Percentiles rank a stretch among this genome's conserved stretches.
Evolutionary conservation across 2,797 vertebrate genomes (phyloP).

Genomic region (Clarias platycephalus): DNA sequence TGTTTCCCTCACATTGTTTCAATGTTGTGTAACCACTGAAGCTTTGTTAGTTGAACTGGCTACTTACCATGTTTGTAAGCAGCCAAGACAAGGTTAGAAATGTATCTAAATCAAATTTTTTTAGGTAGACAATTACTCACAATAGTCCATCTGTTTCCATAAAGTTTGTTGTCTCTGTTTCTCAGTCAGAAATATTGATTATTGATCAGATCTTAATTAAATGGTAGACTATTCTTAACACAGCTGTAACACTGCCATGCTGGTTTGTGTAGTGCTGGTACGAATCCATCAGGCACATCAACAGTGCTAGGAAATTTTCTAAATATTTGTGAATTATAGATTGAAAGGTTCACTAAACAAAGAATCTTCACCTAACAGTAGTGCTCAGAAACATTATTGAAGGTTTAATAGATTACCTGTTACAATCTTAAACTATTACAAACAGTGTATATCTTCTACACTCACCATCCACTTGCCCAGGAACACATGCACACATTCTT

Average conservation of each 20-base stretch:
- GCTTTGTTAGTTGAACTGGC: background rate
- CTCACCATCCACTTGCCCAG: background rate
- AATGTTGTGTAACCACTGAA: background rate
- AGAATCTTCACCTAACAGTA: background rate
- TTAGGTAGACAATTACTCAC: background rate
- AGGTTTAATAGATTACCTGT: background rate
- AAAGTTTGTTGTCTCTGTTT: background rate
- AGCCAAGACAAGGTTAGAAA: background rate
- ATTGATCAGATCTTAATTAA: background rate
- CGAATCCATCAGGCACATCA: background rate
- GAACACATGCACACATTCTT: background rate
- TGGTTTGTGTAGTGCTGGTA: background rate
- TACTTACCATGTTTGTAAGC: background rate
- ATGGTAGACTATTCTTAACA: background rate
- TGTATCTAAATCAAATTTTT: background rate
- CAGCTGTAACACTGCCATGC: background rate
- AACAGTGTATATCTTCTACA: background rate
- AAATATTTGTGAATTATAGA: background rate
- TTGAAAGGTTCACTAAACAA: background rate
- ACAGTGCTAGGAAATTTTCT: background rate
- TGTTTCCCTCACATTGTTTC: background rate
- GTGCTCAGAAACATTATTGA: background rate
- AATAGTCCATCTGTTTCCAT: background rate
- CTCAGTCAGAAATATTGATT: background rate
- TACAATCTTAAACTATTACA: background rate